Base-by-base conservation (phyloP, 2,888 invertebrate species). In the Ommatoiulus sabulosus region DNA sequence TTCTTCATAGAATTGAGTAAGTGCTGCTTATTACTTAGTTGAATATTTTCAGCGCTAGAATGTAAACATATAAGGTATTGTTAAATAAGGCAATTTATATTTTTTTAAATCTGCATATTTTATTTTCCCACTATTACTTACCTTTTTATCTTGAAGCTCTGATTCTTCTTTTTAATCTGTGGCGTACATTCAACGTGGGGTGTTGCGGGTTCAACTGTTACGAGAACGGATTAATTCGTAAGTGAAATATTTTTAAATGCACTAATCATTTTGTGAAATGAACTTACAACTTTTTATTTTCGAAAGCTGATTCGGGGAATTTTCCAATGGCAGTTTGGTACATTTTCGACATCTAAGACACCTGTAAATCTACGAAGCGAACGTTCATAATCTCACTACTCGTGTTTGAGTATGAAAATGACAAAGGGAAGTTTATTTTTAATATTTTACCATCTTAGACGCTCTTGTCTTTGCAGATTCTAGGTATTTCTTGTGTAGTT, bases 341-440 rank as follows among this genome's bases (percentile, higher is more conserved):
- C 44, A 46, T 46, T 46, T 86, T 46, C 20, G 10, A 48, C 86
- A 86, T 86, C n/a, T 86, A 4, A 86, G 46, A 46, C 86, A 86
- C 46, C 46, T 86, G 8, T 44, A 44, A 17, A 86, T 44, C 86
- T 86, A 44, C 48, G 6, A 86, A 46, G n/a, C 10, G n/a, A 84
- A 43, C n/a, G 84, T 24, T 17, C 3, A 24, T 43, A n/a, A n/a
- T n/a, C n/a, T n/a, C n/a, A n/a, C n/a, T n/a, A n/a, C n/a, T n/a
- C n/a, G n/a, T n/a, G n/a, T 44, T 10, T 24, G 6, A 1, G 8
- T 3, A 63, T 15, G 57, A 63, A 15, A 17, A 57, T 15, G 8
- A 10, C 17, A 63, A n/a, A n/a, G n/a, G n/a, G n/a, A n/a, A n/a
- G n/a, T n/a, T n/a, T n/a, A n/a, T n/a, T n/a, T 3, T n/a, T 63